Evolutionary conservation across 2,888 invertebrate genomes (phyloP).

Genomic region (Mayetiola destructor): DNA sequence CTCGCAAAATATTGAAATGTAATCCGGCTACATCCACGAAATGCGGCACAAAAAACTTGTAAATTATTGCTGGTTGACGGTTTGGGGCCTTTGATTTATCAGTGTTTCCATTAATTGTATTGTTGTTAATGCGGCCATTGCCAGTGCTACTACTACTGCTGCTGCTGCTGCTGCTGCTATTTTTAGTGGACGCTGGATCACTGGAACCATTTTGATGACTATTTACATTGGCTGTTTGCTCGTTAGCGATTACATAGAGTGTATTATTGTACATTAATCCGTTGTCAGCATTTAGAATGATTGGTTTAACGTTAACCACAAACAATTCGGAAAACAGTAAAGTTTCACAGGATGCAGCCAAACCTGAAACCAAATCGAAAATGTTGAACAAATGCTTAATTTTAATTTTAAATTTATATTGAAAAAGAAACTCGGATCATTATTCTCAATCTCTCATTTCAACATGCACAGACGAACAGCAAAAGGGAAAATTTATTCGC

Average conservation of each 20-base stretch:
- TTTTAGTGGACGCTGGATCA: conserved; percentile 20
- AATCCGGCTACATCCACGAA: conserved; percentile 29
- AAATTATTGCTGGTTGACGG: conserved; percentile 25
- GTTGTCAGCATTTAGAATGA: conserved; percentile 27
- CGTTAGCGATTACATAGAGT: conserved; percentile 18
- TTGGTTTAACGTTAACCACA: conserved; percentile 36
- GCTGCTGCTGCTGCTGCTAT: conserved; percentile 34
- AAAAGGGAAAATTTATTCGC: too few species aligned
- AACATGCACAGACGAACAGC: too few species aligned
- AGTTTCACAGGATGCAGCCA: conserved; percentile 50
- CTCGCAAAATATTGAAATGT: conserved; percentile 29
- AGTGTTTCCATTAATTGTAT: too few species aligned
- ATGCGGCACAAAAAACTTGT: conserved; percentile 40
- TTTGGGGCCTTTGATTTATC: background rate
- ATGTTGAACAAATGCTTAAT: too few species aligned
- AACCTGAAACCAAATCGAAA: conserved; percentile 41
- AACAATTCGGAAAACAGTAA: conserved; percentile 49
- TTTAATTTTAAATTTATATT: too few species aligned
- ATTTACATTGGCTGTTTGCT: conserved; percentile 20
- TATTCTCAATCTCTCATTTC: too few species aligned
- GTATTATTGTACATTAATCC: conserved; percentile 28
- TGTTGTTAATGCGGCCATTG: conserved; percentile 8
- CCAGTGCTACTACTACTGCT: conserved; percentile 29
- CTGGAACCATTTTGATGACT: conserved; percentile 12
- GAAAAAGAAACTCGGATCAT: too few species aligned